Conservation (phyloP, 2,113 vertebrate species). For the Callithrix jacchus region DNA sequence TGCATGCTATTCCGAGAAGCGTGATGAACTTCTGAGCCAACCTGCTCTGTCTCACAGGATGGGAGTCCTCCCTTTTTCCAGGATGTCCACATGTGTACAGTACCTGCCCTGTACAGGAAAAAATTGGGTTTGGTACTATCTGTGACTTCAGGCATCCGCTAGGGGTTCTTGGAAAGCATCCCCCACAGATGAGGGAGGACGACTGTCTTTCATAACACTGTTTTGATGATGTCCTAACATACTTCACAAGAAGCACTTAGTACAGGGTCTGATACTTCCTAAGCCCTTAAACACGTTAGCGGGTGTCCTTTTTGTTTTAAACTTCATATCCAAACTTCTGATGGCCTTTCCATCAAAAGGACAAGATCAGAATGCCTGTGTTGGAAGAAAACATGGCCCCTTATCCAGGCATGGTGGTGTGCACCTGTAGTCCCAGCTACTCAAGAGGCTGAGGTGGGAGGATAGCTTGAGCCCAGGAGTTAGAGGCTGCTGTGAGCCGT, state of each 20-base stretch:
- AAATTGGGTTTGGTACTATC: not conserved
- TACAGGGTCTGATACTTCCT: rapidly evolving
- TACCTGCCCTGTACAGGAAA: not conserved
- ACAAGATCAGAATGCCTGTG: not conserved
- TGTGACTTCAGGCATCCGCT: not conserved
- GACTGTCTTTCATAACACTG: too few species aligned
- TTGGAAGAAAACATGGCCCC: not conserved
- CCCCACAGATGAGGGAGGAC: not conserved
- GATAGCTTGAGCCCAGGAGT: too few species aligned
- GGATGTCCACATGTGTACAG: not conserved
- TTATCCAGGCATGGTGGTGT: too few species aligned
- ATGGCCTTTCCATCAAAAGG: not conserved
- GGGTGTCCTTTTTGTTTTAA: rapidly evolving
- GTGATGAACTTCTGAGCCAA: not conserved
- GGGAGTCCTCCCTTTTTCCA: not conserved
- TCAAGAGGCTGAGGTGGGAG: too few species aligned
- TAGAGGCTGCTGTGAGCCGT: too few species aligned
- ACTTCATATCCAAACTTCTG: not conserved
- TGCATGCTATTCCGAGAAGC: not conserved
- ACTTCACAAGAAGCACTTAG: not conserved
- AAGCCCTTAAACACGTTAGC: not conserved
- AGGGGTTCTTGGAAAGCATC: not conserved
- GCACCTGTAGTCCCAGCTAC: too few species aligned
- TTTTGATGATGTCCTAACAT: rapidly evolving
- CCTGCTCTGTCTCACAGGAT: not conserved